phyloP scores from a whole-genome alignment of 2,797 vertebrate genomes.

The Sternarchorhynchus goeldii region DNA sequence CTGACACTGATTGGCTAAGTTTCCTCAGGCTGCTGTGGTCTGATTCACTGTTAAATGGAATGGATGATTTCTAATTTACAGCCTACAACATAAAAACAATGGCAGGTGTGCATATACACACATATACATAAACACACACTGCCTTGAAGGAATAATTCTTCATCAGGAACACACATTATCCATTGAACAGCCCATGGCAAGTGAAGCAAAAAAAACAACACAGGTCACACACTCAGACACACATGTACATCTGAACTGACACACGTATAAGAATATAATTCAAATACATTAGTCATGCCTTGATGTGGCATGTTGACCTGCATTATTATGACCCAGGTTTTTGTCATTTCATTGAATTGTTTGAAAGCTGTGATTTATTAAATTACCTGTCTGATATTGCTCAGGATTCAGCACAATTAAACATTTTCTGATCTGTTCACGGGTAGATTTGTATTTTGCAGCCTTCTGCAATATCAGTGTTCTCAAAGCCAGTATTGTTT shows the following conservation, averaged over 20 bases:
- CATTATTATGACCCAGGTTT: too few relatives aligned
- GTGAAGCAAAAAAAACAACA: not conserved
- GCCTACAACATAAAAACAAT: conserved; percentile 19
- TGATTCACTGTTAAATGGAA: conserved; percentile 7
- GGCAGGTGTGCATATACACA: not conserved
- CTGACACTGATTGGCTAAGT: conserved; percentile 27
- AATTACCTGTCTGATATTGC: too few relatives aligned
- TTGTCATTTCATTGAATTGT: too few relatives aligned
- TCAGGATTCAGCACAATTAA: too few relatives aligned
- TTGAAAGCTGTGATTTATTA: too few relatives aligned
- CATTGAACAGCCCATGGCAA: not conserved
- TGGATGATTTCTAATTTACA: conserved; percentile 18
- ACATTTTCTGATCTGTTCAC: too few relatives aligned
- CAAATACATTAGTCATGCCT: not conserved
- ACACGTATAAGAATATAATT: too few relatives aligned
- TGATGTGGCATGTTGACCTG: not conserved
- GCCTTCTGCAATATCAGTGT: too few relatives aligned
- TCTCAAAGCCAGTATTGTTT: too few relatives aligned
- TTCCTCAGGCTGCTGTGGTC: conserved; percentile 30
- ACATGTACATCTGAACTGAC: not conserved
- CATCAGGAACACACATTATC: not conserved
- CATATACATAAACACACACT: conserved; percentile 1
- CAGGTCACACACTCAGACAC: conserved; percentile 1
- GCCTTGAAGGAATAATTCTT: not conserved
- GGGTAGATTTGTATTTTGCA: too few relatives aligned